Evolutionary conservation across 2,888 invertebrate species (phyloP).

Genomic region (Odontocolon sp.): DNA sequence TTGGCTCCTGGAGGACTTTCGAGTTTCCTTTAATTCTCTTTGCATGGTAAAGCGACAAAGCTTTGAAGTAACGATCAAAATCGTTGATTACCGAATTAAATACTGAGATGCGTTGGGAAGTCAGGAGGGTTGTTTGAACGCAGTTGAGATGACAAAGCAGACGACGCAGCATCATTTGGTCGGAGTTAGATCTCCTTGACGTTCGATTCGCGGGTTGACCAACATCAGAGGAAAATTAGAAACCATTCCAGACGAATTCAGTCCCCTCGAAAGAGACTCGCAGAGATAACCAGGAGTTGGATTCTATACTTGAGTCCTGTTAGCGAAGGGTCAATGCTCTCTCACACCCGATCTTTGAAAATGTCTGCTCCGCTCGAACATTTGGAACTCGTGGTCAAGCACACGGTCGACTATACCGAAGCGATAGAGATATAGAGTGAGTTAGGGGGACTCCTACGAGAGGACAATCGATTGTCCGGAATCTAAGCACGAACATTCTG

Average conservation of each 20-base stretch:
- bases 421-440: slow-evolving; percentile 6
- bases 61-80: slow-evolving; percentile 11
- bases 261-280: too few species aligned
- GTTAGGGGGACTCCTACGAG: slow-evolving; percentile 23
- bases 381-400: slow-evolving; percentile 44
- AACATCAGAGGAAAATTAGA: slow-evolving; percentile 32
- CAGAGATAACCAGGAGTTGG: too few species aligned
- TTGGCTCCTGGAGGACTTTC: too few species aligned
- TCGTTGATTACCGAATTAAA: slow-evolving; percentile 34
- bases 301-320: too few species aligned
- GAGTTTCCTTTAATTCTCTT: slow-evolving; percentile 9
- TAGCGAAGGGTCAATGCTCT: slow-evolving; percentile 47
- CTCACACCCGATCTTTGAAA: slow-evolving; percentile 35
- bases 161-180: neutral
- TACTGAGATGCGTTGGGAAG: neutral
- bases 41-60: neutral
- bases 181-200: neutral
- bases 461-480: slow-evolving; percentile 51
- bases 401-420: neutral
- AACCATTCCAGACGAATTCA: slow-evolving; percentile 38
- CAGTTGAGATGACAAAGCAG: neutral
- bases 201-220: slow-evolving; percentile 3
- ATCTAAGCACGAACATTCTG: slow-evolving; percentile 19
- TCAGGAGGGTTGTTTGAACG: slow-evolving; percentile 2
- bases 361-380: slow-evolving; percentile 1